These are phyloP conservation scores for Drosophila anomalipes DNA, from an alignment of 2,888 invertebrate species.

Conservation along the genomic window DNA sequence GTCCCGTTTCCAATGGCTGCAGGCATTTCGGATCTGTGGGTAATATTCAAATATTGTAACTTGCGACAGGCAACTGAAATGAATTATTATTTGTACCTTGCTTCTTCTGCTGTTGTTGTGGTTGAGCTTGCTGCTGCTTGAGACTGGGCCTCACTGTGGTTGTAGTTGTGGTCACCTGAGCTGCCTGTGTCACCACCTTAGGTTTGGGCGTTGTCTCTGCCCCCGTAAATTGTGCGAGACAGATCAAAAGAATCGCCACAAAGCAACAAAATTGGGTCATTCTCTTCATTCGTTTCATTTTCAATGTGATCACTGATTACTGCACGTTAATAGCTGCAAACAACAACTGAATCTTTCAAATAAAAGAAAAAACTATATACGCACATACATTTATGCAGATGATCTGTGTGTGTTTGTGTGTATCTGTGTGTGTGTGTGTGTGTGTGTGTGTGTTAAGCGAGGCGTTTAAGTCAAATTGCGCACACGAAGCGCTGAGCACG, in stretches of 20 bases:
- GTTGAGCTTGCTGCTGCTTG: constrained; percentile 15
- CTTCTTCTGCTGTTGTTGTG: constrained; percentile 14
- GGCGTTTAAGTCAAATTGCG: constrained; percentile 62
- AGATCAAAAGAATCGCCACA: constrained; percentile 37
- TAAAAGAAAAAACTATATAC: constrained; percentile 15
- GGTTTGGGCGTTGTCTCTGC: constrained; percentile 54
- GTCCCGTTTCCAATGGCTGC: constrained; percentile 78
- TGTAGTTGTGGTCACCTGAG: constrained; percentile 12
- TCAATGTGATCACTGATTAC: constrained; percentile 54
- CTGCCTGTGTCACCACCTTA: constrained; percentile 26
- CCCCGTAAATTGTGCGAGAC: constrained; percentile 45
- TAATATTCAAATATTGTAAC: not conserved
- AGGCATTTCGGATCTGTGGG: constrained; percentile 77
- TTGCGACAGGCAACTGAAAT: not conserved
- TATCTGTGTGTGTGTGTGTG: constrained; percentile 17
- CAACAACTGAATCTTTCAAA: constrained; percentile 57
- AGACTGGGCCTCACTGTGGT: constrained; percentile 11
- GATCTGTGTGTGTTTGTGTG: constrained; percentile 22
- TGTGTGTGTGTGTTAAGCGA: constrained; percentile 47
- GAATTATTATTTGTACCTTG: constrained; percentile 41
- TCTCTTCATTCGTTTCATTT: constrained; percentile 22
- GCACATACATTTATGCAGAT: not conserved
- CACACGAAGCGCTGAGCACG: constrained; percentile 56
- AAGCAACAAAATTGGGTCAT: constrained; percentile 61
- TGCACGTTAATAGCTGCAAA: constrained; percentile 55